Base-by-base conservation (phyloP, 2,888 invertebrate species). In the Drosophila greeni region DNA sequence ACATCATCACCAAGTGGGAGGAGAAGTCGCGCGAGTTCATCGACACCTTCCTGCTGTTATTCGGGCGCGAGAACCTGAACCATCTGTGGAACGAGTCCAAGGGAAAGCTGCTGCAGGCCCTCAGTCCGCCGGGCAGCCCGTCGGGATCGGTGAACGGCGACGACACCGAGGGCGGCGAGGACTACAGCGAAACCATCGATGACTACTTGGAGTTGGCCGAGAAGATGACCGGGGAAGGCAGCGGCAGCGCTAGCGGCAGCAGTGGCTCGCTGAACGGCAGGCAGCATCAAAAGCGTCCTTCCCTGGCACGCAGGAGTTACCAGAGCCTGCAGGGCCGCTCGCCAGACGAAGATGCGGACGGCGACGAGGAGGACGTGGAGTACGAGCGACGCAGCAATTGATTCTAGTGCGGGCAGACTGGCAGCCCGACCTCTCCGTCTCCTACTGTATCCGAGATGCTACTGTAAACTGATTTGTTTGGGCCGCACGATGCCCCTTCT, bases 11-110 rank as follows among this genome's bases (percentile, higher is more conserved):
- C 65, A 97, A 97, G 86, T 99, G 99, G 99, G 98, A 98, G 90
- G 98, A 98, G 88, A 97, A 97, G 88, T 97, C 97, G 0, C 93
- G 97, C 72, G 98, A 99, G 87, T 94, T 98, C 86, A 96, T 99
- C 77, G 95, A 96, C 86, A 95, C 96, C 75, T 99, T 99, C 89
- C 91, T 98, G 20, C 91, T 97, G 72, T 91, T 98, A 72, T 99
- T 99, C 90, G 97, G 97, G 24, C 92, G 95, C 53, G 95, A 95
- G 87, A 94, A 95, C 52, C 88, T 94, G 90, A 93, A 94, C 71
- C 95, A 93, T 87, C 95, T 97, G 84, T 95, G 96, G 94, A 94
- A 94, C 87, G 95, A 96, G 89, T 93, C 95, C 33, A 96, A 96
- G 88, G 95, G 95, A 23, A 92, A 95, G 73, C 91, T 97, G 67